Evolutionary conservation across 2,113 vertebrate species (phyloP), one percentile per base, ranked within the genome.

Genomic region (Sciurus niger): DNA sequence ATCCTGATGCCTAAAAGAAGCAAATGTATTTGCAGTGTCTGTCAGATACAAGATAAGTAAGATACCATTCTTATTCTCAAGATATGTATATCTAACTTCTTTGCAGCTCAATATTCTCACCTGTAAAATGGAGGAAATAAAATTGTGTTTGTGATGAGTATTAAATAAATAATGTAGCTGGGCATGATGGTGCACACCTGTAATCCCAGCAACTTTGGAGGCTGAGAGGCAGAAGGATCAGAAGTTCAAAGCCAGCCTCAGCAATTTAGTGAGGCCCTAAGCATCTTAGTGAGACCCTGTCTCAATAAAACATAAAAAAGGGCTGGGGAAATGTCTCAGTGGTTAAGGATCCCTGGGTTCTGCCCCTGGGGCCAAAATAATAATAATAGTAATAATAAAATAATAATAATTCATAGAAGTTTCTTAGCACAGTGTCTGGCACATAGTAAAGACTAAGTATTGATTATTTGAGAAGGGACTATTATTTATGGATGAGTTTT

Each of bases 41-140:
- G 28, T 58, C 25, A 88, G 46, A 80, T 67, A 16, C 30, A 80
- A 86, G 72, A 92, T 70, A 95, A 84, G 72, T 58, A 84, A 95
- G 37, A 72, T n/a, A 93, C 32, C 74, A 32, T 53, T n/a, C 17
- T n/a, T 89, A 40, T 60, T 72, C 40, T 90, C 46, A 76, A 79
- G 4, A 55, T 89, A 20, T 51, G 14, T 51, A 53, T 46, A 74
- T 24, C 24, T 73, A 83, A 76, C 16, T 85, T 94, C 24, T 87
- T 68, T 93, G 46, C 60, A 46, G 63, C 34, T 87, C 92, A 76
- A 22, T 87, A 93, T 86, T 91, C 43, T 89, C 65, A 86, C 34
- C 37, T 95, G 78, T 93, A 93, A 92, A 96, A 77, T 73, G 60
- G 60, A 10, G 73, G 14, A 46, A 84, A 90, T 58, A 92, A 84